A percentile compares a stretch with the other conserved stretches of the same genome.
phyloP scores from a whole-genome alignment of 1,140 invertebrate species.

The Musca vetustissima region DNA sequence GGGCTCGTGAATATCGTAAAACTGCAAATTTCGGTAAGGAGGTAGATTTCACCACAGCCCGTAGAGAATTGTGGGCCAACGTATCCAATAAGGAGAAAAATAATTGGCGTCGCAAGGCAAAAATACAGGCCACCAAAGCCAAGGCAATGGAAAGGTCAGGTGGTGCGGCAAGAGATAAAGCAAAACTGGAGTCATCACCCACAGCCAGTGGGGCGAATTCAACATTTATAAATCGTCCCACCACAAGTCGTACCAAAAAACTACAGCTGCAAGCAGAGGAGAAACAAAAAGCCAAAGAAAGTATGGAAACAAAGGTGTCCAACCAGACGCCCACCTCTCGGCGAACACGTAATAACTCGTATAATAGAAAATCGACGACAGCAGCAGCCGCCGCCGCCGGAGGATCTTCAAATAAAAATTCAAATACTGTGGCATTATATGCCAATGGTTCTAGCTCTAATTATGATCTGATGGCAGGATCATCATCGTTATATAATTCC shows the following conservation, averaged over 20 bases:
- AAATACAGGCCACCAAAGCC: constrained; percentile 55
- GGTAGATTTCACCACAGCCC: constrained; percentile 60
- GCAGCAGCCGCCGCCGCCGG: no score
- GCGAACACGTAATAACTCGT: not conserved
- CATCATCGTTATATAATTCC: not conserved
- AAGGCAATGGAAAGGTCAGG: constrained; percentile 35
- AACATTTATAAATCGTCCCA: constrained; percentile 43
- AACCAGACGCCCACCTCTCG: not conserved
- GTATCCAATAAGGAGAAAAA: constrained; percentile 59
- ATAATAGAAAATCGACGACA: not conserved
- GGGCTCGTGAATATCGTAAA: constrained; percentile 80
- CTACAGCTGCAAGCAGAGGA: constrained; percentile 31
- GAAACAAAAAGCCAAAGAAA: constrained; percentile 10
- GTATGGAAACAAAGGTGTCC: not conserved
- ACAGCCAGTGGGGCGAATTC: not conserved
- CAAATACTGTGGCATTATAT: not conserved
- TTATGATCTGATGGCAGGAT: not conserved
- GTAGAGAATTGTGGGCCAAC: constrained; percentile 81
- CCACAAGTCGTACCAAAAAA: constrained; percentile 52
- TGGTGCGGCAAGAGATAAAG: no score
- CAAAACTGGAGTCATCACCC: no score
- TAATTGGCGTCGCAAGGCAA: constrained; percentile 63
- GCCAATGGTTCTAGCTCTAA: constrained; percentile 6
- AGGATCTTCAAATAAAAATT: not conserved
- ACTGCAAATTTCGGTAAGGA: constrained; percentile 61